Conservation (phyloP, 1,140 invertebrate species). For the Lerema accius region DNA sequence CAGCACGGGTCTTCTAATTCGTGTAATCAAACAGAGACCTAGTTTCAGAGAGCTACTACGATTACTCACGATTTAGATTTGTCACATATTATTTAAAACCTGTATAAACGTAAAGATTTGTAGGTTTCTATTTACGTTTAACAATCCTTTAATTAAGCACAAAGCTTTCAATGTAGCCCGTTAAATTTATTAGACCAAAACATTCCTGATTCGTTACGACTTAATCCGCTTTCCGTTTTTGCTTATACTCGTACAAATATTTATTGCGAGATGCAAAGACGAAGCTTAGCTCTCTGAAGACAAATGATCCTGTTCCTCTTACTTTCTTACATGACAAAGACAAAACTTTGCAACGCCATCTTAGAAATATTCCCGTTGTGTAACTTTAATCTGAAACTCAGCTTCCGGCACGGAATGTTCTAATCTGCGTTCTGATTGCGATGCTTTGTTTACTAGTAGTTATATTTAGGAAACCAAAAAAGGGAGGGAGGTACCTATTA, state of each 20-base stretch:
- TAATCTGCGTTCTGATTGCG: slow-evolving; percentile 11
- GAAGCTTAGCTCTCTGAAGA: slow-evolving; percentile 53
- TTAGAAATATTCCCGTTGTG: slow-evolving; percentile 65
- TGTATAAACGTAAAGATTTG: not conserved
- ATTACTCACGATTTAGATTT: no score
- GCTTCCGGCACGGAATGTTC: slow-evolving; percentile 6
- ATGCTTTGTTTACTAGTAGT: slow-evolving; percentile 1
- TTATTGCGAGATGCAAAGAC: slow-evolving; percentile 56
- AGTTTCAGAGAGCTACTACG: no score
- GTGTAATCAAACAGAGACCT: no score
- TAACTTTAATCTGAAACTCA: slow-evolving; percentile 60
- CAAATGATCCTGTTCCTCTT: slow-evolving; percentile 65
- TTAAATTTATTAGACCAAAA: slow-evolving; percentile 28
- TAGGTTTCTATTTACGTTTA: not conserved
- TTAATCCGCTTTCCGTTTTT: slow-evolving; percentile 42
- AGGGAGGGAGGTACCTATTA: no score
- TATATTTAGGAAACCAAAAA: not conserved
- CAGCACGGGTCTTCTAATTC: no score
- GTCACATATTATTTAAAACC: no score
- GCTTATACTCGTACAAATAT: slow-evolving; percentile 49
- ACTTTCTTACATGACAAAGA: slow-evolving; percentile 74
- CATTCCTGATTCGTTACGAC: slow-evolving; percentile 36
- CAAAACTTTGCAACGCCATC: slow-evolving; percentile 63
- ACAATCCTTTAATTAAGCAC: not conserved
- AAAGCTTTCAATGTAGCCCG: slow-evolving; percentile 21